Conservation (phyloP, 2,888 invertebrate genomes). For the Punctoribates punctum region DNA sequence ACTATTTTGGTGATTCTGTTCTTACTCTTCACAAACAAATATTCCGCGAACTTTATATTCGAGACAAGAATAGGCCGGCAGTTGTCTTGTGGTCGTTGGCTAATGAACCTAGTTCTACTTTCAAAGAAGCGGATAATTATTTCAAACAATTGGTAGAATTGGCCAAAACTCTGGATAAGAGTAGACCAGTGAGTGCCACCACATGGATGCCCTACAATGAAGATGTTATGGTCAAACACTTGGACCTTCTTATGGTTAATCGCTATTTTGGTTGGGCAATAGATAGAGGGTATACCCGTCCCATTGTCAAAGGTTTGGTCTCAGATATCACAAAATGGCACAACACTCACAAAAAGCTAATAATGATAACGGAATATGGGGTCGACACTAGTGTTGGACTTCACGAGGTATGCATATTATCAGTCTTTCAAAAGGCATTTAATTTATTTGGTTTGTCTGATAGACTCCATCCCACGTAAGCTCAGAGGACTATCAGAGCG, state of each 20-base stretch:
- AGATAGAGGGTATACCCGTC: conserved; percentile 73
- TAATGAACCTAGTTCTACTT: conserved; percentile 79
- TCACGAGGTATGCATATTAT: conserved; percentile 66
- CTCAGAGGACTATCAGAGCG: conserved; percentile 82
- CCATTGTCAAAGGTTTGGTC: conserved; percentile 64
- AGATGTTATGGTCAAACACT: conserved; percentile 67
- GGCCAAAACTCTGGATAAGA: conserved; percentile 70
- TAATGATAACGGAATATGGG: conserved; percentile 93
- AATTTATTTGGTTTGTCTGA: conserved; percentile 68
- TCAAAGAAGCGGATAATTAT: conserved; percentile 68
- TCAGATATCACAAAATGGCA: conserved; percentile 62
- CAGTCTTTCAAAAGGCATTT: conserved; percentile 35
- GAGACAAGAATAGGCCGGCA: conserved; percentile 92
- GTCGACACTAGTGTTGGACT: conserved; percentile 88
- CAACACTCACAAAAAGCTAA: conserved; percentile 74
- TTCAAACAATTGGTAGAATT: conserved; percentile 74
- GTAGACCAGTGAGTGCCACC: conserved; percentile 81
- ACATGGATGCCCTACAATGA: conserved; percentile 59
- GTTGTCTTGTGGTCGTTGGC: conserved; percentile 96
- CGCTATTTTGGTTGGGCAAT: conserved; percentile 94
- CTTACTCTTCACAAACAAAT: conserved; percentile 77
- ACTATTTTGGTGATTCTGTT: conserved; percentile 62
- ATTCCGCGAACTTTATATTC: conserved; percentile 73
- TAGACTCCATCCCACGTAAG: too few relatives aligned
- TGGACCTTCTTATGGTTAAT: conserved; percentile 91